These are phyloP conservation scores for Galleria mellonella DNA, from an alignment of 1,140 invertebrate genomes.

Conservation along the genomic window DNA sequence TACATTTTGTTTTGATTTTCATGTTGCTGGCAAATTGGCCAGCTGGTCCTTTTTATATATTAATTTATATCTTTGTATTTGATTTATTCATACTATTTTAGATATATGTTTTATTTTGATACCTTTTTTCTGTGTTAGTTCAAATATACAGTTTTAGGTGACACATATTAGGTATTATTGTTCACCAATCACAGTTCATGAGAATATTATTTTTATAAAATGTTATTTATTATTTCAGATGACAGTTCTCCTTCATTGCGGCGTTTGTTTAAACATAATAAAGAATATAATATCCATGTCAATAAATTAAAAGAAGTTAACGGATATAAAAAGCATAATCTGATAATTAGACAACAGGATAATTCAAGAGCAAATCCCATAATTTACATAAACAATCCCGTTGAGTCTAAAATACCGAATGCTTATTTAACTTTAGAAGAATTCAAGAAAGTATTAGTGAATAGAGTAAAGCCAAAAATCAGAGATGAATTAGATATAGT, in stretches of 20 bases:
- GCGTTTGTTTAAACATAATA: slow-evolving; percentile 12
- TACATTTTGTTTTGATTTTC: no score
- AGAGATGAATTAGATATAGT: background rate
- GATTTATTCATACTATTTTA: no score
- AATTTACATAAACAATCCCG: slow-evolving; percentile 58
- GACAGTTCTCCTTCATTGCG: slow-evolving; percentile 10
- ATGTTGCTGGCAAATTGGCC: no score
- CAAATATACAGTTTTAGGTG: no score
- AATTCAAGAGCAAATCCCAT: slow-evolving; percentile 16
- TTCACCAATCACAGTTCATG: no score
- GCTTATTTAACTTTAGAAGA: slow-evolving; percentile 42
- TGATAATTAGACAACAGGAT: slow-evolving; percentile 24
- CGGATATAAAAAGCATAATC: slow-evolving; percentile 47
- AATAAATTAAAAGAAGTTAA: slow-evolving; percentile 55
- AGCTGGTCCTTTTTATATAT: no score
- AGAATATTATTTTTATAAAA: no score
- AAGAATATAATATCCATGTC: slow-evolving; percentile 37
- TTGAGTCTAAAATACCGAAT: slow-evolving; percentile 50
- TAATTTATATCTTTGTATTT: no score
- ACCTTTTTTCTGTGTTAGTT: no score
- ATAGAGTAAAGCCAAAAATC: slow-evolving; percentile 19
- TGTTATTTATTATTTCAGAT: slow-evolving; percentile 5
- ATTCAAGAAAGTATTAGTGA: slow-evolving; percentile 36
- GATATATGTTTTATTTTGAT: no score
- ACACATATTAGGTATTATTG: no score